These are phyloP conservation scores for Nomada fucata DNA, from an alignment of 2,888 invertebrate genomes.

Conservation along the genomic window DNA sequence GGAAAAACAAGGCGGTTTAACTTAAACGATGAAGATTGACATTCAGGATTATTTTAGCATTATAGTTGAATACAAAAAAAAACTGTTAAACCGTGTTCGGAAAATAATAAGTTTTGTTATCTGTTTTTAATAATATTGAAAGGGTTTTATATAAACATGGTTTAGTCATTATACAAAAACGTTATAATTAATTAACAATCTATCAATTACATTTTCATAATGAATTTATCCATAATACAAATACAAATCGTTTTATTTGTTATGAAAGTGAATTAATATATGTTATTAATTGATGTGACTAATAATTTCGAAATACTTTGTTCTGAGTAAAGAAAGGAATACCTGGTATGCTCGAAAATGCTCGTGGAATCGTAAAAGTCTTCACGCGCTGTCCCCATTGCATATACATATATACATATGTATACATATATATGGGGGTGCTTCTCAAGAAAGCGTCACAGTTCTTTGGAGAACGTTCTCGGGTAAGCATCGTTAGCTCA, in stretches of 20 bases:
- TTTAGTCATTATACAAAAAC: no score
- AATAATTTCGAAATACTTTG: not conserved
- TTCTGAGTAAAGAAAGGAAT: constrained; percentile 49
- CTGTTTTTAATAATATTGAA: not conserved
- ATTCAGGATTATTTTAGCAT: not conserved
- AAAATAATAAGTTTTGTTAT: not conserved
- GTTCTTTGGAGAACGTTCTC: constrained; percentile 81
- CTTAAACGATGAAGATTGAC: not conserved
- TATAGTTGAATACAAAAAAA: not conserved
- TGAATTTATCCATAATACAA: not conserved
- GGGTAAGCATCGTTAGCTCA: constrained; percentile 73
- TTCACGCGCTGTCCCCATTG: constrained; percentile 73
- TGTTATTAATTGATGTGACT: constrained; percentile 13
- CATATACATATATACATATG: constrained; percentile 71
- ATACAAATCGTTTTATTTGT: not conserved
- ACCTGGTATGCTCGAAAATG: constrained; percentile 67
- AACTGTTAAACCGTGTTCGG: not conserved
- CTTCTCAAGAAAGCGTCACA: constrained; percentile 76
- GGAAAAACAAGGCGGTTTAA: no score
- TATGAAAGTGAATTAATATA: constrained; percentile 2
- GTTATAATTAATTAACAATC: no score
- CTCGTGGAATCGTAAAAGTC: constrained; percentile 73
- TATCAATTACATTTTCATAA: not conserved
- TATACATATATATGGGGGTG: constrained; percentile 78
- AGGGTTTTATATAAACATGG: no score